Evolutionary conservation across 2,113 vertebrate genomes (phyloP).

Genomic region (Myotis brandtii): DNA sequence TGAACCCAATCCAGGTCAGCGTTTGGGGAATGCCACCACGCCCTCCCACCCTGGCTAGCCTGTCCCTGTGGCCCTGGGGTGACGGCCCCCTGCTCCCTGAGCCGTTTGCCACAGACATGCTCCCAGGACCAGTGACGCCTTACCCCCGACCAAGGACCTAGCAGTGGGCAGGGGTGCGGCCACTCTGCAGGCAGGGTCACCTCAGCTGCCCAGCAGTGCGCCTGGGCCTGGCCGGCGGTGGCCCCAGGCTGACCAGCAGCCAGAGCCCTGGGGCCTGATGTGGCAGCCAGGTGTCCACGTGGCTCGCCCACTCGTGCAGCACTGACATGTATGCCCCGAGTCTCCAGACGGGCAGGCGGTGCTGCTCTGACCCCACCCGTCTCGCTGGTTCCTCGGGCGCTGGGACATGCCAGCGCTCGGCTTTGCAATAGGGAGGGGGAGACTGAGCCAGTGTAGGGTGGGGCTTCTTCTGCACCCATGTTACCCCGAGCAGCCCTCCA

Average conservation of each 20-base stretch:
- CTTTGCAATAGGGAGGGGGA: background rate
- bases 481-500: background rate
- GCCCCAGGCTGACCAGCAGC: too few species aligned
- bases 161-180: background rate
- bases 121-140: background rate
- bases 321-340: background rate
- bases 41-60: background rate
- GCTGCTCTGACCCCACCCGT: background rate
- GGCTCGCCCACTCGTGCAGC: accelerated
- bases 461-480: background rate
- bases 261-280: background rate
- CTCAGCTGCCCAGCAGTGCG: too few species aligned
- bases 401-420: background rate
- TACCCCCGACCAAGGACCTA: background rate
- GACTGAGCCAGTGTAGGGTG: background rate
- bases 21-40: background rate
- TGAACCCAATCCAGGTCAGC: background rate
- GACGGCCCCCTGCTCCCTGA: background rate
- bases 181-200: background rate
- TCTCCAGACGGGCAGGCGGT: background rate
- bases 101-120: background rate
- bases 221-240: background rate
- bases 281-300: accelerated
- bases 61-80: too few species aligned
- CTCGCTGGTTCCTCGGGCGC: accelerated